Evolutionary conservation across 2,113 vertebrate genomes (phyloP).

Genomic region (Crocuta crocuta): DNA sequence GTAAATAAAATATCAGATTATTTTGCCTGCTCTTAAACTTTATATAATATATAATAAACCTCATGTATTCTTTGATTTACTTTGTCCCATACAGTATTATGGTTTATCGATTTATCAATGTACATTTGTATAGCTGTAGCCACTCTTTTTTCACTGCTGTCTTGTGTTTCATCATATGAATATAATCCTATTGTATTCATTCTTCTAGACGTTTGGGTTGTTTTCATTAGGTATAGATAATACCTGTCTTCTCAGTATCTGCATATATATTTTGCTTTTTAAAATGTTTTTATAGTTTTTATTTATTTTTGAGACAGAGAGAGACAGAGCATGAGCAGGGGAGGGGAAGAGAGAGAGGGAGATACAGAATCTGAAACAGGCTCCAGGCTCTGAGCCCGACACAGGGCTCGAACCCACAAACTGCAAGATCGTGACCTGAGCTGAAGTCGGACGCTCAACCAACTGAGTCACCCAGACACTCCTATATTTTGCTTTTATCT

Average conservation of each 20-base stretch:
- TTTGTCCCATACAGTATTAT: background rate
- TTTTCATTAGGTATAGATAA: background rate
- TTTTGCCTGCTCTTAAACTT: constrained; percentile 4
- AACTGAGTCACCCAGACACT: too few relatives aligned
- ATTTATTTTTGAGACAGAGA: too few relatives aligned
- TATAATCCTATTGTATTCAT: constrained; percentile 7
- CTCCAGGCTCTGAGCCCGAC: too few relatives aligned
- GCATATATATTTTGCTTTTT: background rate
- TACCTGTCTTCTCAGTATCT: background rate
- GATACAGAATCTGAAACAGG: too few relatives aligned
- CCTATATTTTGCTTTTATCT: background rate
- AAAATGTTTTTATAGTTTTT: too few relatives aligned
- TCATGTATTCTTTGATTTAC: background rate
- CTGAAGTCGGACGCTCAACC: too few relatives aligned
- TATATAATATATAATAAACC: background rate
- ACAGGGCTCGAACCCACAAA: too few relatives aligned
- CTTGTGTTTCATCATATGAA: background rate
- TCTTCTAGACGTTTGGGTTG: background rate
- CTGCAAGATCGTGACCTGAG: too few relatives aligned
- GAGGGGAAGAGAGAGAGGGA: too few relatives aligned
- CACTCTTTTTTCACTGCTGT: background rate
- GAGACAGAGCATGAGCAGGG: too few relatives aligned
- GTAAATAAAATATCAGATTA: background rate
- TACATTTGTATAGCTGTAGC: background rate
- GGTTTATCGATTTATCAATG: background rate